Percentiles rank a stretch among this genome's conserved stretches.
These are phyloP conservation scores for Sturnira hondurensis DNA, from an alignment of 2,113 vertebrate genomes.

Conservation along the genomic window DNA sequence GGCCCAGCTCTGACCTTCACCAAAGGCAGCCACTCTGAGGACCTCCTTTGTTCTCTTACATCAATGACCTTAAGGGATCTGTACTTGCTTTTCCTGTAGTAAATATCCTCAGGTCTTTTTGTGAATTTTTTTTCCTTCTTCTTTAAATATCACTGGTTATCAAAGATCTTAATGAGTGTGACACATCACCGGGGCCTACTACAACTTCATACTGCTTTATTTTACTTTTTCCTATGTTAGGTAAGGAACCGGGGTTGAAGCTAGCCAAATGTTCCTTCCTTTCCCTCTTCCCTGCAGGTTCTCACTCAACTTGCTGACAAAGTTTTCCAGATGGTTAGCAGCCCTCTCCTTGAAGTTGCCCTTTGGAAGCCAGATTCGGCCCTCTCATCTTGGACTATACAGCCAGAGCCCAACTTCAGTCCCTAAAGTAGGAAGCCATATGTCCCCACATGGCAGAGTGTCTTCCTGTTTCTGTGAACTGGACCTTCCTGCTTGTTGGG, in stretches of 20 bases:
- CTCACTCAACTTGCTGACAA: neutral
- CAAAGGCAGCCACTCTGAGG: neutral
- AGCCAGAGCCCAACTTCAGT: neutral
- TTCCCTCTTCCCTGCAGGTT: neutral
- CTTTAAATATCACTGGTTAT: neutral
- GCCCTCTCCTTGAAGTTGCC: neutral
- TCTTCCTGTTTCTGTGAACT: neutral
- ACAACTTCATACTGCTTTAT: neutral
- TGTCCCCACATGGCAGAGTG: neutral
- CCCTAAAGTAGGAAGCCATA: neutral
- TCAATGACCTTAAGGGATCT: neutral
- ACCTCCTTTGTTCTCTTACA: neutral
- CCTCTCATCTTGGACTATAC: neutral
- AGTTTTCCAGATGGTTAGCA: neutral
- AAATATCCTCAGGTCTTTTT: neutral
- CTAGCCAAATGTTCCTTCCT: neutral
- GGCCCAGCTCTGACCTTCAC: neutral
- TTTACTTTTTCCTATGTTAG: slow-evolving; percentile 12
- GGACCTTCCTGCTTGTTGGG: neutral
- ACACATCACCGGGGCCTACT: neutral
- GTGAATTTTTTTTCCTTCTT: neutral
- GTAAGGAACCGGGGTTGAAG: neutral
- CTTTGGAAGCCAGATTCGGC: neutral
- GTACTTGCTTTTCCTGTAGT: neutral
- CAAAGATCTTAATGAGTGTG: neutral